Evolutionary conservation across 2,888 invertebrate genomes (phyloP).

Genomic region (Cepaea hortensis): DNA sequence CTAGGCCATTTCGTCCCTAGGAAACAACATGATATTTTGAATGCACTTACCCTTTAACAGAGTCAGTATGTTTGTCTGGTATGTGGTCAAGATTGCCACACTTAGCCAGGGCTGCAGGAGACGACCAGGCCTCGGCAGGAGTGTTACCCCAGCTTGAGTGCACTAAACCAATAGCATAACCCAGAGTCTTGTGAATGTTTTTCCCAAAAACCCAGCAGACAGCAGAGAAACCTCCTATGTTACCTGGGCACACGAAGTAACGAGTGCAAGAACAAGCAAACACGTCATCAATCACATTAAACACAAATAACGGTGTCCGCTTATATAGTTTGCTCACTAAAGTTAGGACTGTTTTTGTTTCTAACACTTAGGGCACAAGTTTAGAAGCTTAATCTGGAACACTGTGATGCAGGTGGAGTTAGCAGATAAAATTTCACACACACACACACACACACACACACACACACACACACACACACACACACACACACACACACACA

Average conservation of each 20-base stretch:
- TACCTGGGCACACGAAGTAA: background rate
- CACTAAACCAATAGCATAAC: constrained; percentile 70
- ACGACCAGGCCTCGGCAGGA: constrained; percentile 70
- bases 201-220: constrained; percentile 74
- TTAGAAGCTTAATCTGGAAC: no score
- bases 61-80: background rate
- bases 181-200: constrained; percentile 60
- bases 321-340: background rate
- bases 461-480: no score
- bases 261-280: background rate
- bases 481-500: no score
- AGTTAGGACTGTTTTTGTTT: background rate
- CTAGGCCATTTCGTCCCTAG: no score
- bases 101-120: constrained; percentile 61
- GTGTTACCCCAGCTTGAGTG: constrained; percentile 68
- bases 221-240: constrained; percentile 65
- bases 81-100: constrained; percentile 57
- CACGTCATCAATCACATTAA: background rate
- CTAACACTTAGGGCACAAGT: no score
- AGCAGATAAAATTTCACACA: no score
- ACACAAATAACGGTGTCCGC: background rate
- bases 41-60: background rate
- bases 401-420: no score
- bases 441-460: no score
- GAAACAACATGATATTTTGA: no score